Percentiles rank a stretch among this genome's conserved stretches.
phyloP scores from a whole-genome alignment of 2,797 vertebrate genomes.

The Periparus ater region DNA sequence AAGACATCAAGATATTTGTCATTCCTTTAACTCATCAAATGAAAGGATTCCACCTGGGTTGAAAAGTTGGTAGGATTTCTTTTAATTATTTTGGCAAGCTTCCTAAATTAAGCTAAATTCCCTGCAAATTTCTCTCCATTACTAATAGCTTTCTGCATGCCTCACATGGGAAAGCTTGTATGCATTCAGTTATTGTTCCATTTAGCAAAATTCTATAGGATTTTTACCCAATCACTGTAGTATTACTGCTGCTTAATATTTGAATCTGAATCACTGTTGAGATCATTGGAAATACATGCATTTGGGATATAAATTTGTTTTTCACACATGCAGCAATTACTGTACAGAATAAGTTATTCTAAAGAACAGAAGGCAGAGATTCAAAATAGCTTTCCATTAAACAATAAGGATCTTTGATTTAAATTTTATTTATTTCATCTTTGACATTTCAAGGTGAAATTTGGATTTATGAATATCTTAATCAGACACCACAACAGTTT shows the following conservation, averaged over 20 bases:
- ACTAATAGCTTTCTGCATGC: background rate
- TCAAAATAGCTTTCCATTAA: background rate
- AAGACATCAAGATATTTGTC: background rate
- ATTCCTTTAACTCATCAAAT: constrained; percentile 36
- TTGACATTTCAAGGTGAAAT: background rate
- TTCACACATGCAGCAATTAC: background rate
- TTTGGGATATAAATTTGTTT: constrained; percentile 39
- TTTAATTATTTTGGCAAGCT: constrained; percentile 40
- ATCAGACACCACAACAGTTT: background rate
- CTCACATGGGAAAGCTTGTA: constrained; percentile 23
- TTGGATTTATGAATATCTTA: background rate
- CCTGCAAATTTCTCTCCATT: background rate
- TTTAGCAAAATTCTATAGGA: background rate
- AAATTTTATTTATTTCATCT: background rate
- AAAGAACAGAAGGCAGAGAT: background rate
- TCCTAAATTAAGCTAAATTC: constrained; percentile 51
- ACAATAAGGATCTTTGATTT: background rate
- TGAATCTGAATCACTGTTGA: background rate
- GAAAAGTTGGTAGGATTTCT: constrained; percentile 12
- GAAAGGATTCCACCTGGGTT: background rate
- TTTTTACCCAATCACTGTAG: background rate
- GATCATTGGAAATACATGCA: background rate
- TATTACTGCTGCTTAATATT: background rate
- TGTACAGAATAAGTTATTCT: background rate
- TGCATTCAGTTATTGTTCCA: background rate